Evolutionary conservation across 2,888 invertebrate genomes (phyloP), one percentile per base, ranked within the genome.

Genomic region (Baronia brevicornis): DNA sequence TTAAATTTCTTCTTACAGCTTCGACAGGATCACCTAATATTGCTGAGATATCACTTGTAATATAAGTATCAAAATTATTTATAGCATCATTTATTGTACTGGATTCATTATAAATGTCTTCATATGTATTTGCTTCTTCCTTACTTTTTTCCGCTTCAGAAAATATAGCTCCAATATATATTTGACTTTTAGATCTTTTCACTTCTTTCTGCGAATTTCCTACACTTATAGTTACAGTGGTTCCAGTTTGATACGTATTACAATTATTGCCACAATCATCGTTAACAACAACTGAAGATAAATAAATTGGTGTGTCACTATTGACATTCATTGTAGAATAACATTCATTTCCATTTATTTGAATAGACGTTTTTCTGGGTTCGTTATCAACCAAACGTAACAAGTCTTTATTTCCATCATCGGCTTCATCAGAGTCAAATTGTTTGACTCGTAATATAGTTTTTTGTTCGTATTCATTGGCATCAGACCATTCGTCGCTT

Each of bases 241-340:
- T 88, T 22, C 86, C 85, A 4, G 85, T 77, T 54, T 86, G 85
- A 45, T 77, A 85, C 2, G 85, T 74, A 40, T 72, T 72, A 44
- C 72, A 77, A 6, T 69, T 53, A 43, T 77, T 82, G 5, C 70
- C 72, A 44, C 54, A 75, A 39, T 80, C 79, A 60, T 89, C 88
- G 54, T 89, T 89, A 1, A 91, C 90, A 10, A 91, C 89, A 11
- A 91, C 91, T 1, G 91, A 91, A 13, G 91, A 91, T 46, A 91
- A 88, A 65, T 91, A 91, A 45, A 90, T 84, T 6, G 90, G 90
- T 33, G 87, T 86, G 52, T 91, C 89, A 53, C 86, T 88, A 48
- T 85, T 89, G 1, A 91, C 89, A 61, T 91, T 91, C 69, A 91
- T 90, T 8, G 91, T 91, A 25, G 90, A 91, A 56, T 91, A 93